Evolutionary conservation across 53 echinoderm and acorn worm genomes (phyloP), one percentile per base, ranked within the genome.

Genomic region (Astropecten irregularis): DNA sequence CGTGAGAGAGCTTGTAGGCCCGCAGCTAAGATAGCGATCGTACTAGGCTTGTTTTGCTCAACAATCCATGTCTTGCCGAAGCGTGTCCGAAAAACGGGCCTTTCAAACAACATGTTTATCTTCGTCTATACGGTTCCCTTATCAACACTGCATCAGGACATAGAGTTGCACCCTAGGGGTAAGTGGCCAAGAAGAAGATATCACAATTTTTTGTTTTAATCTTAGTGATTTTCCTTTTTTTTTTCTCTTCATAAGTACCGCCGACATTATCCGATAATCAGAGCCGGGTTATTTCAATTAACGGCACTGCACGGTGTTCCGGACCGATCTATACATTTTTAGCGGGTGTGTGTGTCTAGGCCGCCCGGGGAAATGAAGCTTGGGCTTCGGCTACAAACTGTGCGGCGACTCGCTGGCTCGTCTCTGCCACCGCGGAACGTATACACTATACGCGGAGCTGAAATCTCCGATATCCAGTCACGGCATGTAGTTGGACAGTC

Each of bases 271-370:
- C 74, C 74, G 51, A 74, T 74, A 74, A 73, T 54, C 54, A n/a
- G 52, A 23, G 52, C 33, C 36, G 27, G 55, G 22, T 14, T 26
- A 26, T 57, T 53, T 38, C 74, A 74, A 74, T 74, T 74, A 74
- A 57, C 58, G 64, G 74, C 58, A 57, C 6, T 1, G 40, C 10
- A 51, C 23, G 55, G 22, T 26, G 74, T 74, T 74, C 74, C 74
- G 58, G 57, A n/a, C n/a, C 74, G 74, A 74, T 74, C 74, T 74
- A 74, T 74, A 74, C n/a, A n/a, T 19, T 52, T 74, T 57, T 38
- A 36, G 38, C 74, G 55, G 74, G 74, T 74, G 40, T 56, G 52
- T 60, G 32, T 16, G 56, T 53, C 55, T 40, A 19, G 19, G 35
- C 33, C 26, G 57, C 74, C 74, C 20, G 74, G 38, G 57, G 31